These are phyloP conservation scores for Tetramorium parvispinum DNA, from an alignment of 1,140 invertebrate species.

Conservation along the genomic window DNA sequence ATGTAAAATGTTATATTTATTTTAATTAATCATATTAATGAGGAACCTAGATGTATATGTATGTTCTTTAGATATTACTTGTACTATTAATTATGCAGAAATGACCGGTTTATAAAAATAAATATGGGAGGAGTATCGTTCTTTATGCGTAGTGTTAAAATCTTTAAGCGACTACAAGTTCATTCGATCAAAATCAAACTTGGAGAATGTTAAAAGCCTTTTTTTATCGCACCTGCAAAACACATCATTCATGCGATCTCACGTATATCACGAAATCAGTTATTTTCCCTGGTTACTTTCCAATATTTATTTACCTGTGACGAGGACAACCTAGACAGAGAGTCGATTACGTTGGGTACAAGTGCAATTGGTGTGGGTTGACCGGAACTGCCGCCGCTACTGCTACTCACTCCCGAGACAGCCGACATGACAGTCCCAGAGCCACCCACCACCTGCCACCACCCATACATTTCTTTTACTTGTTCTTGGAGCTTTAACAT, in stretches of 20 bases:
- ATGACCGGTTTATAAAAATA: background rate
- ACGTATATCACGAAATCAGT: slow-evolving; percentile 67
- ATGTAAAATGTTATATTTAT: background rate
- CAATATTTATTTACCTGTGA: slow-evolving; percentile 81
- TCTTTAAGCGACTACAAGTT: slow-evolving; percentile 58
- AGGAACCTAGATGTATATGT: background rate
- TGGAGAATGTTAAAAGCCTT: slow-evolving; percentile 61
- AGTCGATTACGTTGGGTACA: slow-evolving; percentile 86
- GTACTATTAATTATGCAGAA: slow-evolving; percentile 5
- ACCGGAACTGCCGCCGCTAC: slow-evolving; percentile 84
- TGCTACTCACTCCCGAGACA: slow-evolving; percentile 83
- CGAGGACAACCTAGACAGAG: slow-evolving; percentile 82
- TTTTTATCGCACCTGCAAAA: slow-evolving; percentile 59
- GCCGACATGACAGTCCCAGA: slow-evolving; percentile 84
- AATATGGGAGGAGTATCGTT: background rate
- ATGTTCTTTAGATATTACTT: background rate
- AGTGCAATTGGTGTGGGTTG: slow-evolving; percentile 85
- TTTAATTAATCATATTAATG: background rate
- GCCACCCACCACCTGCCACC: slow-evolving; percentile 85
- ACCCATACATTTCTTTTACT: slow-evolving; percentile 80
- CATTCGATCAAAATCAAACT: slow-evolving; percentile 47
- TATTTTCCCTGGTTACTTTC: slow-evolving; percentile 67
- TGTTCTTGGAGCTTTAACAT: slow-evolving; percentile 56
- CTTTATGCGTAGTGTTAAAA: slow-evolving; percentile 47
- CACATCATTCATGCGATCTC: slow-evolving; percentile 69